Percentiles rank a stretch among this genome's conserved stretches.
Conservation (phyloP, 2,797 vertebrate species). For the Delichon dasypus region DNA sequence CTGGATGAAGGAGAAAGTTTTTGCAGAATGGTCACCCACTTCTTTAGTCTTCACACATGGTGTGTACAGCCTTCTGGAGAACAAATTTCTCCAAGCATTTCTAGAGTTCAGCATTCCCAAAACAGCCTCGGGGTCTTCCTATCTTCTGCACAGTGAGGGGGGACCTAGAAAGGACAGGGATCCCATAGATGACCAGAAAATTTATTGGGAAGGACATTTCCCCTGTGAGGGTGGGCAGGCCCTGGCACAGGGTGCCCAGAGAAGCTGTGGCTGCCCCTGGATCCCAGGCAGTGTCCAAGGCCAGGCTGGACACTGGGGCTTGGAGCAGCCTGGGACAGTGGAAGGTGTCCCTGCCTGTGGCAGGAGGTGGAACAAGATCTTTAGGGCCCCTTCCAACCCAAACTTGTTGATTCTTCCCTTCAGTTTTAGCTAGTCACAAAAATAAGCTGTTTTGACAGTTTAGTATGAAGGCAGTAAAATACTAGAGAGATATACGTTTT, state of each 20-base stretch:
- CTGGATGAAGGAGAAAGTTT: not conserved
- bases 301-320: too few relatives aligned
- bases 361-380: rapidly evolving
- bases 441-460: not conserved
- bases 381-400: too few relatives aligned
- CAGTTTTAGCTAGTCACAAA: not conserved
- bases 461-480: not conserved
- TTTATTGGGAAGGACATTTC: not conserved
- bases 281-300: too few relatives aligned
- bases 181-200: not conserved
- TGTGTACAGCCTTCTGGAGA: not conserved
- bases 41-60: not conserved
- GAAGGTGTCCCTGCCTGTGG: not conserved
- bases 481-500: not conserved
- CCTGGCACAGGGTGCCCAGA: too few relatives aligned
- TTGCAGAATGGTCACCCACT: rapidly evolving
- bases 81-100: not conserved
- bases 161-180: not conserved
- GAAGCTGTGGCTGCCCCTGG: too few relatives aligned
- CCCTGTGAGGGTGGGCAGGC: rapidly evolving
- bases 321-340: too few relatives aligned
- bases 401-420: not conserved
- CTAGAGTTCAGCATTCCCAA: not conserved
- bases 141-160: not conserved
- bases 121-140: not conserved